Evolutionary conservation across 2,888 invertebrate genomes (phyloP), one percentile per base, ranked within the genome.

Genomic region (Abrostola tripartita): DNA sequence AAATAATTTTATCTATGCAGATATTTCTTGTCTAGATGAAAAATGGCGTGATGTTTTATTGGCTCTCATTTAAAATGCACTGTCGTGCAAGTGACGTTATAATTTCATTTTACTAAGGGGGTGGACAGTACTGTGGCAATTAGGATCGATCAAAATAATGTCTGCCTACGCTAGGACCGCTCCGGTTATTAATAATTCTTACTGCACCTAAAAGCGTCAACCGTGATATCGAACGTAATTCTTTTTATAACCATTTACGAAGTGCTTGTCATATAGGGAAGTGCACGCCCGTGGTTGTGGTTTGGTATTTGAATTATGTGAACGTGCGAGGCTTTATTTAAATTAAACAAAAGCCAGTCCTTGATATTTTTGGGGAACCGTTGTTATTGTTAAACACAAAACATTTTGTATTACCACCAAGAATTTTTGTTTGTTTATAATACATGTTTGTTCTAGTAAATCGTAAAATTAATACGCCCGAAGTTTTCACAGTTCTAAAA

Each of bases 11-110:
- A 62, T 68, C 61, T 60, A 67, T 65, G 54, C 54, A 60, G 52
- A 65, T 78, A 71, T 66, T 68, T 71, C 59, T 70, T 42, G 53
- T 41, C 51, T 10, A 6, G 36, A 70, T 74, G 77, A 79, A 63
- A 76, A 74, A 76, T 76, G 41, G 51, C 37, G 35, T 50, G 58
- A 68, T 51, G 49, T 66, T 75, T 69, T 64, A 24, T 65, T 78
- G 76, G 76, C 78, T 73, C 57, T 12, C 40, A 54, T 65, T 56
- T 62, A 51, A 38, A 60, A 51, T 63, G 47, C 10, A 64, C 52
- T 68, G 66, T 77, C 55, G 50, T 37, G 14, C 8, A 36, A 49
- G 50, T 54, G 61, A 75, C 58, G 65, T 66, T n/a, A 65, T 60
- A 60, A 52, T 52, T 37, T 24, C 40, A 42, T 41, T 10, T 56